phyloP scores from a whole-genome alignment of 2,888 invertebrate species.

The Drosophila paramelanica region DNA sequence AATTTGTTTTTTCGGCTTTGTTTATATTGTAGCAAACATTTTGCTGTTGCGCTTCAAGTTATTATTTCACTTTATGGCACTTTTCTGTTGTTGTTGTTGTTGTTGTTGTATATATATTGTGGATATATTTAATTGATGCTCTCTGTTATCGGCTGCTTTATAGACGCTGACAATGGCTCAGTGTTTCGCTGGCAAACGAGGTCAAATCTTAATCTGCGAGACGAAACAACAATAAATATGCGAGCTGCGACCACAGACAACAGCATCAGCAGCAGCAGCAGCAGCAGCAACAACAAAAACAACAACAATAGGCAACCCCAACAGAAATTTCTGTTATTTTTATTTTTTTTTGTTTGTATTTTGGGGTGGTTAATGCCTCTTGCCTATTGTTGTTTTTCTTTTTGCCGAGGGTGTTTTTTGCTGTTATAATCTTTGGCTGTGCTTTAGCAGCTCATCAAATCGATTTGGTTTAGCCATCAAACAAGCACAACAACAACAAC shows the following conservation, averaged over 20 bases:
- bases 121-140: slow-evolving; percentile 30
- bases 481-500: slow-evolving; percentile 30
- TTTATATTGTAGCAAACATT: slow-evolving; percentile 70
- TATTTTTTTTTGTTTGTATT: background rate
- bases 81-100: slow-evolving; percentile 21
- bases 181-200: slow-evolving; percentile 72
- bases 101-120: background rate
- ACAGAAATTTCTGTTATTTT: slow-evolving; percentile 10
- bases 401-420: slow-evolving; percentile 37
- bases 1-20: slow-evolving; percentile 2
- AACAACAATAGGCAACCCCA: slow-evolving; percentile 35
- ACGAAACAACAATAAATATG: slow-evolving; percentile 70
- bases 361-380: slow-evolving; percentile 15
- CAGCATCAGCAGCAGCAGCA: slow-evolving; percentile 37
- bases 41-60: slow-evolving; percentile 23
- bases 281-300: slow-evolving; percentile 6
- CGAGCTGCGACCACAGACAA: slow-evolving; percentile 62
- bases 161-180: slow-evolving; percentile 2
- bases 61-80: slow-evolving; percentile 40
- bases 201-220: slow-evolving; percentile 78
- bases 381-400: slow-evolving; percentile 22
- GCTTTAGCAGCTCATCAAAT: slow-evolving; percentile 50
- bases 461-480: slow-evolving; percentile 15
- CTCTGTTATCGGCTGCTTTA: slow-evolving; percentile 46
- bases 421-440: slow-evolving; percentile 43